Conservation (phyloP, 2,113 vertebrate species). For the Platycercus adscitus region DNA sequence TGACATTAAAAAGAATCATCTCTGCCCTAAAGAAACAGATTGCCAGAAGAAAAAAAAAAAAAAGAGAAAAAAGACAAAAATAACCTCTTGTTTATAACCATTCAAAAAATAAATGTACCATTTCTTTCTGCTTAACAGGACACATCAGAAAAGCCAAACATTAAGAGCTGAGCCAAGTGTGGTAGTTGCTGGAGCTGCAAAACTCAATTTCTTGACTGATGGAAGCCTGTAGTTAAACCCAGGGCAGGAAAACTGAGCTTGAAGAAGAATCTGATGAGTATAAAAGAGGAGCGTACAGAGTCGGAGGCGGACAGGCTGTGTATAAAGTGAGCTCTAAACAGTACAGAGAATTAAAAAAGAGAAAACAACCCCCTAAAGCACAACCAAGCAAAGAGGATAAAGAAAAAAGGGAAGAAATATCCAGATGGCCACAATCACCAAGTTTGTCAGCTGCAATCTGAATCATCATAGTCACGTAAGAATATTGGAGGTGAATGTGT, state of each 20-base stretch:
- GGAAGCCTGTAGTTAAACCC: slow-evolving; percentile 19
- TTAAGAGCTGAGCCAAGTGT: slow-evolving; percentile 8
- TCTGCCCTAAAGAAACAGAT: neutral
- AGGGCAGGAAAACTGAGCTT: neutral
- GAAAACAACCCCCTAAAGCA: neutral
- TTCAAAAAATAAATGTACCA: slow-evolving; percentile 35
- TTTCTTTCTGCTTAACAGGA: slow-evolving; percentile 36
- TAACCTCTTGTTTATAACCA: slow-evolving; percentile 2
- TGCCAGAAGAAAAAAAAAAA: neutral
- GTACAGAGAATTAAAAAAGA: neutral
- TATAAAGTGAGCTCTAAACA: neutral
- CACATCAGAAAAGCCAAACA: slow-evolving; percentile 9
- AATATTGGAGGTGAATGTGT: neutral
- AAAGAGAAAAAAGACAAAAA: neutral
- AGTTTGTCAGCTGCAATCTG: neutral
- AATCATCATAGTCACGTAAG: neutral
- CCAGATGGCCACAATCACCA: neutral
- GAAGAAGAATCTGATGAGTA: neutral
- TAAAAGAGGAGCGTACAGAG: neutral
- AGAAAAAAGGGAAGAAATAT: neutral
- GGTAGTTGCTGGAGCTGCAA: slow-evolving; percentile 14
- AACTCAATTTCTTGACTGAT: slow-evolving; percentile 28
- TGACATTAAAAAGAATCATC: neutral
- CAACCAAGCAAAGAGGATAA: neutral
- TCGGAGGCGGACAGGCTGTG: neutral